Base-by-base conservation (phyloP, 2,797 vertebrate species). In the Nyctalus aviator region DNA sequence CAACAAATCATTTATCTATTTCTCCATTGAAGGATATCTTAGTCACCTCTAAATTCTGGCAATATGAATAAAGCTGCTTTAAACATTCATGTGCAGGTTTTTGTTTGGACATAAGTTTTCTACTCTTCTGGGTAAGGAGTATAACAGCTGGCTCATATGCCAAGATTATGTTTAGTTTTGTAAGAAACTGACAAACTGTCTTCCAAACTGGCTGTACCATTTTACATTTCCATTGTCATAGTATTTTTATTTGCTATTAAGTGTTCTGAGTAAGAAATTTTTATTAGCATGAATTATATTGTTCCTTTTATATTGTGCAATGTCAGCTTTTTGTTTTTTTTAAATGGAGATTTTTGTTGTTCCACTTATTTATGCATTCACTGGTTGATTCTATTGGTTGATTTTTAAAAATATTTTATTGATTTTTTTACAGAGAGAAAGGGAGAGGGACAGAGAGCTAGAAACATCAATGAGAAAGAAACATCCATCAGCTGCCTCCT, bases 81-180 rank as follows among this genome's bases (percentile, higher is more conserved):
- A 68, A 94, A 88, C 27, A 46, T 25, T 72, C 21, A n/a, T 5
- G 14, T 18, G 18, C 5, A 72, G 64, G 13, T n/a, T 90, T 93
- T 87, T 55, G 27, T 50, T 71, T 20, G 13, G 23, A 57, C 41
- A 7, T 21, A 82, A 32, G n/a, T 73, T 62, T 48, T 48, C 81
- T 79, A 12, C 37, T 64, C n/a, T 37, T 83, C 48, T 78, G 71
- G 41, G 14, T 57, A 72, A 71, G 25, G 41, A 32, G 27, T 35
- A 14, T 25, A 71, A 66, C 13, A 78, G 62, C 41, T 59, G 18
- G 27, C 59, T 86, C 48, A 18, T 53, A 48, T 37, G 53, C 35
- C 78, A 62, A 93, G 48, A 68, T 41, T 57, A 41, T 62, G 41
- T 82, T 95, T 78, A 71, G 32, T 55, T 87, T 93, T 94, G 46